Base-by-base conservation (phyloP, 2,113 vertebrate genomes). In the Acrocephalus kingi region DNA sequence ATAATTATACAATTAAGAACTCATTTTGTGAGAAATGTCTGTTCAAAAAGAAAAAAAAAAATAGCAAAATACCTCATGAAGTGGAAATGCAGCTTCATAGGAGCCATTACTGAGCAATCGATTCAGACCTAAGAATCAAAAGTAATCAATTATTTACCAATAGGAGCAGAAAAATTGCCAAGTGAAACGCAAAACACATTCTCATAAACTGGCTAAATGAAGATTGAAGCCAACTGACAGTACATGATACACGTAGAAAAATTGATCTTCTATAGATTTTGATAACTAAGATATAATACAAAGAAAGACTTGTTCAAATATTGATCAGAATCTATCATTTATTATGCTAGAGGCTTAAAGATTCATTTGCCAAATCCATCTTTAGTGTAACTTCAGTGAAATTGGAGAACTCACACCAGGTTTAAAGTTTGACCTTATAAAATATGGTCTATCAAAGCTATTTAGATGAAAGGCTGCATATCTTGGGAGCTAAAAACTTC, bases 81-180 rank as follows among this genome's bases (percentile, higher is more conserved):
- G 98, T 92, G 99, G 99, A 96, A 99, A 99, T 19, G 99, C 99
- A 96, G 99, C 98, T 94, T 99, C 99, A 95, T 99, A 99, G 80
- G 99, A 99, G 96, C 98, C 99, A 91, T 99, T 99, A 97, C 98
- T 99, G 95, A 99, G 98, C 95, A 99, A 98, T 89, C 99, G 98
- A 98, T 99, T 99, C 78, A 99, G 96, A 88, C 99, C 99, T 99
- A 93, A 56, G 97, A 96, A 87, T 55, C 89, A 91, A 87, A 87
- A 96, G 71, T 84, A 88, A 94, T 73, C 39, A 69, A 67, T 95
- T 96, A 96, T 90, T 93, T 91, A 84, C 12, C 54, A 89, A n/a
- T 13, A 94, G 31, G 14, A 69, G 14, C 54, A 76, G 33, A 80
- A 92, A 93, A 55, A 49, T 13, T 49, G 21, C 28, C 56, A 68